Evolutionary conservation across 2,888 invertebrate species (phyloP).

Genomic region (Ommatoiulus sabulosus): DNA sequence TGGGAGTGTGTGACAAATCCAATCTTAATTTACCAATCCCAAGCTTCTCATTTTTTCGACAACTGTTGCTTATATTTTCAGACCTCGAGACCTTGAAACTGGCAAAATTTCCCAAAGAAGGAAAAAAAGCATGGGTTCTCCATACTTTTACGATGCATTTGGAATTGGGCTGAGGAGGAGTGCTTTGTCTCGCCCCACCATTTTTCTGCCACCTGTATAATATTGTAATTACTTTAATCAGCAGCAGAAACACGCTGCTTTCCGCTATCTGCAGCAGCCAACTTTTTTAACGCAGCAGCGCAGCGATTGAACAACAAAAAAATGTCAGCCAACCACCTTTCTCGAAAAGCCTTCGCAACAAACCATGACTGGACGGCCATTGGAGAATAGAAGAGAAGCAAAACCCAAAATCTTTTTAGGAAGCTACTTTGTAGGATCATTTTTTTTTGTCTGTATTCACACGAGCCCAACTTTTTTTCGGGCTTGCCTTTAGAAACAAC

Average conservation of each 20-base stretch:
- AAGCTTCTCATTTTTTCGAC: too few species aligned
- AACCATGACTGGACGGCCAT: constrained; percentile 14
- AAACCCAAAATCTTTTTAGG: constrained; percentile 8
- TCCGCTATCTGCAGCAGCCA: not conserved
- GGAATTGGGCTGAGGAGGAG: not conserved
- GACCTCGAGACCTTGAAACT: not conserved
- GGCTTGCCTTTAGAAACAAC: not conserved
- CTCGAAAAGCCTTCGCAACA: not conserved
- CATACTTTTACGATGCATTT: not conserved
- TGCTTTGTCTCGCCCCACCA: constrained; percentile 13
- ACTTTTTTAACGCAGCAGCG: not conserved
- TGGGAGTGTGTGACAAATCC: too few species aligned
- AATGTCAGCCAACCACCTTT: constrained; percentile 24
- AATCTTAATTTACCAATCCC: too few species aligned
- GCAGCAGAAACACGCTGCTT: not conserved
- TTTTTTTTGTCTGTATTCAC: constrained; percentile 3
- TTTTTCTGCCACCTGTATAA: constrained; percentile 23
- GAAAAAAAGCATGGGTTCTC: not conserved
- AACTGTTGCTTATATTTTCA: not conserved
- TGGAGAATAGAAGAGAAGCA: not conserved
- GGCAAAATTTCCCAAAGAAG: not conserved
- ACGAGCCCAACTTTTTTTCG: not conserved
- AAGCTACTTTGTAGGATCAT: not conserved
- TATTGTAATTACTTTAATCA: constrained; percentile 40
- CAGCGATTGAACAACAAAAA: not conserved